Conservation (phyloP, 1,140 invertebrate genomes). For the Cydia amplana region DNA sequence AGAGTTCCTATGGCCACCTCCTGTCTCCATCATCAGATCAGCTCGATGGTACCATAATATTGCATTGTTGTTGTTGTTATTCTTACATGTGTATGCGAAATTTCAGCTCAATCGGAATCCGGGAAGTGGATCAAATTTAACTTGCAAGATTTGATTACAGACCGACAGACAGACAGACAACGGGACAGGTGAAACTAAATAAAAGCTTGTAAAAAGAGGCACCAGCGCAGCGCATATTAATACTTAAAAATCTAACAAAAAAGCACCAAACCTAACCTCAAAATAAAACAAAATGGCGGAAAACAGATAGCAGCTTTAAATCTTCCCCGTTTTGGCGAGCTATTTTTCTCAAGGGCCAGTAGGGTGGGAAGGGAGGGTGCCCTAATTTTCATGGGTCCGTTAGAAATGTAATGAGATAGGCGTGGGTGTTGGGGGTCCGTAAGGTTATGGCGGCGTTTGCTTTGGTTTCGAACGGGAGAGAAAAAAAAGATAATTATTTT, state of each 20-base stretch:
- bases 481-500: background rate
- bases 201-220: too few species aligned
- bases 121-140: too few species aligned
- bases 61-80: too few species aligned
- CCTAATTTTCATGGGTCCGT: slow-evolving; percentile 65
- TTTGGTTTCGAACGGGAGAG: background rate
- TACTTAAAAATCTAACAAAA: background rate
- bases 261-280: background rate
- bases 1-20: too few species aligned
- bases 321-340: slow-evolving; percentile 73
- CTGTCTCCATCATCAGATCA: too few species aligned
- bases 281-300: slow-evolving; percentile 28
- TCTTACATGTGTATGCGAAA: too few species aligned
- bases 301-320: slow-evolving; percentile 52
- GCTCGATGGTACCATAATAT: too few species aligned
- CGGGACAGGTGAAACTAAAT: too few species aligned
- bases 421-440: slow-evolving; percentile 8
- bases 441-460: slow-evolving; percentile 1
- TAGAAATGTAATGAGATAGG: slow-evolving; percentile 27
- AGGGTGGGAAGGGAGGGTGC: slow-evolving; percentile 56
- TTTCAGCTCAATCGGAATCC: too few species aligned
- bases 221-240: too few species aligned
- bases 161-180: too few species aligned
- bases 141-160: too few species aligned
- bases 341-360: slow-evolving; percentile 77